Evolutionary conservation across 2,797 vertebrate species (phyloP).

Genomic region (Helostoma temminkii): DNA sequence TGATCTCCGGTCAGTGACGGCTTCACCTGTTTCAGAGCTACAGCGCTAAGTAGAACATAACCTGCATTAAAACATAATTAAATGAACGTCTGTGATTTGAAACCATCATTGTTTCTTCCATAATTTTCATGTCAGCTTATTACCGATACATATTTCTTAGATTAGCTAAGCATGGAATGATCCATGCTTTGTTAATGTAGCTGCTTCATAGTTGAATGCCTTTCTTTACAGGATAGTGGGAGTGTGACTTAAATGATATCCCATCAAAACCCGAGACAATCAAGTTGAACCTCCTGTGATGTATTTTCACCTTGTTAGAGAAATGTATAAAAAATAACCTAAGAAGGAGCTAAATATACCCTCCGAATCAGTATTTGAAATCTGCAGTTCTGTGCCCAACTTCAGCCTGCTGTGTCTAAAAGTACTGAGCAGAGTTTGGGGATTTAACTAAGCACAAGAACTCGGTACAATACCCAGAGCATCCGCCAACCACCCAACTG

Average conservation of each 20-base stretch:
- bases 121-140: constrained; percentile 20
- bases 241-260: constrained; percentile 10
- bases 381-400: constrained; percentile 37
- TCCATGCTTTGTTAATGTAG: background rate
- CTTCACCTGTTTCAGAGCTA: constrained; percentile 56
- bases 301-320: constrained; percentile 15
- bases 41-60: constrained; percentile 49
- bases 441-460: constrained; percentile 68
- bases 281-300: constrained; percentile 9
- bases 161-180: too few species aligned
- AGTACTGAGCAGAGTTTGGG: constrained; percentile 71
- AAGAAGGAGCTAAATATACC: constrained; percentile 32
- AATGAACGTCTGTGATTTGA: constrained; percentile 44
- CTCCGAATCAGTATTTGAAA: constrained; percentile 47
- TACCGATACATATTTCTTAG: constrained; percentile 28
- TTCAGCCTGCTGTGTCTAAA: constrained; percentile 57
- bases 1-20: constrained; percentile 51
- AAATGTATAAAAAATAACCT: constrained; percentile 33
- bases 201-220: constrained; percentile 3
- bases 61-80: constrained; percentile 23
- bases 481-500: constrained; percentile 71
- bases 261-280: background rate
- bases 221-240: constrained; percentile 4
- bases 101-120: constrained; percentile 24
- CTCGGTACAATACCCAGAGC: constrained; percentile 73